These are phyloP conservation scores for Psophia crepitans DNA, from an alignment of 2,113 vertebrate species.

Conservation along the genomic window DNA sequence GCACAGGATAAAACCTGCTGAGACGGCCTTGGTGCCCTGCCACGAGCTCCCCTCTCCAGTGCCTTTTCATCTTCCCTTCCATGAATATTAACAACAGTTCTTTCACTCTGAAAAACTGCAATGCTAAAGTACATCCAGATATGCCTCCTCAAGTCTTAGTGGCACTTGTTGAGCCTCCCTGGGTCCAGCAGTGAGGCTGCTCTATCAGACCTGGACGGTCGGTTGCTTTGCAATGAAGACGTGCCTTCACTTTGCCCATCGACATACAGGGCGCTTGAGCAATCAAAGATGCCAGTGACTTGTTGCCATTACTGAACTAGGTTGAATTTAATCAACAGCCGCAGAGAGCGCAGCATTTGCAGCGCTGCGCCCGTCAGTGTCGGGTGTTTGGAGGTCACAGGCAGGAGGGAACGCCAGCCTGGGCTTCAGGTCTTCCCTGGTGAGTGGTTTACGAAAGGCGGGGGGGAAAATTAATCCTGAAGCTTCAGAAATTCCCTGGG, in stretches of 20 bases:
- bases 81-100: slow-evolving; percentile 4
- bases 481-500: not conserved
- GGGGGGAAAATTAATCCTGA: not conserved
- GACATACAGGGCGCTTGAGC: not conserved
- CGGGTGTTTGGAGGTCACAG: not conserved
- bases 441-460: not conserved
- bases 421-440: not conserved
- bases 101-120: not conserved
- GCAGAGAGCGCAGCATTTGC: not conserved
- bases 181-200: not conserved
- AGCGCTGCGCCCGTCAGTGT: not conserved
- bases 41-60: not conserved
- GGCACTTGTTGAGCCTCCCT: fast-evolving
- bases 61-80: slow-evolving; percentile 21
- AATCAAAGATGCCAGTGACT: not conserved
- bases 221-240: not conserved
- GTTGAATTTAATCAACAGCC: slow-evolving; percentile 18
- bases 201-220: not conserved
- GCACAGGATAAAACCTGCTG: slow-evolving; percentile 41
- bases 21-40: slow-evolving; percentile 8
- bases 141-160: not conserved
- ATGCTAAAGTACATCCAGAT: not conserved
- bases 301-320: not conserved
- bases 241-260: not conserved
- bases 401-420: not conserved